Evolutionary conservation across 2,113 vertebrate species (phyloP).

Genomic region (Athene noctua): DNA sequence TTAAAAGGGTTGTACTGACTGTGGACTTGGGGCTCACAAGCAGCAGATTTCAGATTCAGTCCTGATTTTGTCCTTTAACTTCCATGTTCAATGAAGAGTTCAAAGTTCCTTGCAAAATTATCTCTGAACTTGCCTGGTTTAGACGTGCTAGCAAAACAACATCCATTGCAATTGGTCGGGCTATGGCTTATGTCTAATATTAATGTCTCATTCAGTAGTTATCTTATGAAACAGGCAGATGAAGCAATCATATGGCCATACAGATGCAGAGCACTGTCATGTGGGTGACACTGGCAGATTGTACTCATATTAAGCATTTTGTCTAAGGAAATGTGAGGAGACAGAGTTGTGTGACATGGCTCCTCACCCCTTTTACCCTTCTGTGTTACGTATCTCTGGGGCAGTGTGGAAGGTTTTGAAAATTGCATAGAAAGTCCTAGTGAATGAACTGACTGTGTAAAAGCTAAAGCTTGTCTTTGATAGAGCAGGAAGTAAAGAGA

Average conservation of each 20-base stretch:
- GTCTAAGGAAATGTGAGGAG: not conserved
- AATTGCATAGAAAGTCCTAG: not conserved
- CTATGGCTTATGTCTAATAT: not conserved
- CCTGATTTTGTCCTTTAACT: not conserved
- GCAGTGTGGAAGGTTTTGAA: not conserved
- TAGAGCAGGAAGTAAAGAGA: not conserved
- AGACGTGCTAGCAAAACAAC: not conserved
- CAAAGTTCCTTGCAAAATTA: not conserved
- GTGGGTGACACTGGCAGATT: conserved; percentile 33
- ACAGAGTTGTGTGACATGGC: not conserved
- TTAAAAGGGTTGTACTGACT: not conserved
- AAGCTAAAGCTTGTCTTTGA: not conserved
- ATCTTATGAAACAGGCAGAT: conserved; percentile 41
- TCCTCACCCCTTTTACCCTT: not conserved
- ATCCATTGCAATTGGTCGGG: not conserved
- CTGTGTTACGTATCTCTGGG: not conserved
- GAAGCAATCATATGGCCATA: conserved; percentile 1
- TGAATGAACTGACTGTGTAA: not conserved
- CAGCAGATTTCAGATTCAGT: not conserved
- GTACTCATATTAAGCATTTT: not conserved
- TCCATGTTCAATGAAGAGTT: fast-evolving
- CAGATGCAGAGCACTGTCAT: conserved; percentile 23
- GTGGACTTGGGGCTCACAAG: not conserved
- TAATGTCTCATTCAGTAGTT: conserved; percentile 31
- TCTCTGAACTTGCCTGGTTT: not conserved